Evolutionary conservation across 2,888 invertebrate species (phyloP).

Genomic region (Leptinotarsa juncta): DNA sequence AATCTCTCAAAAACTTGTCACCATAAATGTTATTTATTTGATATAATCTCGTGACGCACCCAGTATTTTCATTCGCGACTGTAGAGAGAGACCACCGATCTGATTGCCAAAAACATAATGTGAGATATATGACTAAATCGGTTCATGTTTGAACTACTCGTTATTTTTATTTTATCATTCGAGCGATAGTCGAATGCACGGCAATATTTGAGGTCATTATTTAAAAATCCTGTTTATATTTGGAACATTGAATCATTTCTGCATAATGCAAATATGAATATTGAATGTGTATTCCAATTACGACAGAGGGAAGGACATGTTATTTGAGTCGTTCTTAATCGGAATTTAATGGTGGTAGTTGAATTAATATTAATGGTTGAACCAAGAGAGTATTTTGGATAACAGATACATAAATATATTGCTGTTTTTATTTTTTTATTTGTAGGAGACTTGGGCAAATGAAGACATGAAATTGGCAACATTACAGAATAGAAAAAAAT

Average conservation of each 20-base stretch:
- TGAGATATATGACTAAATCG: slow-evolving; percentile 30
- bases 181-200: slow-evolving; percentile 52
- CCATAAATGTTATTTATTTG: neutral
- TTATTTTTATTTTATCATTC: slow-evolving; percentile 46
- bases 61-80: neutral
- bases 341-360: neutral
- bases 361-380: neutral
- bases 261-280: slow-evolving; percentile 17
- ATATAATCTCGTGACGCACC: neutral
- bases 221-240: slow-evolving; percentile 52
- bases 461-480: too few species aligned
- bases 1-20: too few species aligned
- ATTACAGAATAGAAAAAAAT: too few species aligned
- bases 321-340: neutral
- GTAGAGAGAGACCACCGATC: slow-evolving; percentile 9
- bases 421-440: too few species aligned
- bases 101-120: neutral
- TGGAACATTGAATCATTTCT: slow-evolving; percentile 41
- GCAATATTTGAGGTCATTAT: slow-evolving; percentile 52
- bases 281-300: slow-evolving; percentile 5
- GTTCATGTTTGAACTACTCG: slow-evolving; percentile 45
- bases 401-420: neutral
- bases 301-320: neutral
- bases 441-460: too few species aligned
- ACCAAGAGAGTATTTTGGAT: neutral